phyloP scores from a whole-genome alignment of 2,888 invertebrate genomes.

The Trichogramma dendrolimi region DNA sequence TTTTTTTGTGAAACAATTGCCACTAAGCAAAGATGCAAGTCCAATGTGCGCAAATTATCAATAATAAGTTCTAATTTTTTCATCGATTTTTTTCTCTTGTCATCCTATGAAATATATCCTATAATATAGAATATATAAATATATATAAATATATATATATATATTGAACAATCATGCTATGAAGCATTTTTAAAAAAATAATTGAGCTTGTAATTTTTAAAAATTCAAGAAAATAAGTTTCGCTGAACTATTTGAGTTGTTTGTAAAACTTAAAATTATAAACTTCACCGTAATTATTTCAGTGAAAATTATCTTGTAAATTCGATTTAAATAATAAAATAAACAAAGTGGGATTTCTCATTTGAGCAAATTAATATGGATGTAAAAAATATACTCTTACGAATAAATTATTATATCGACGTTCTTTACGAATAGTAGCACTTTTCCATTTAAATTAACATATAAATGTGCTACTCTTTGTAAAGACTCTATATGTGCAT shows the following conservation, averaged over 20 bases:
- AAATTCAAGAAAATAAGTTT: slow-evolving; percentile 16
- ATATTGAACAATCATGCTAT: slow-evolving; percentile 15
- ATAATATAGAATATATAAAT: too few species aligned
- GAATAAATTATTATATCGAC: neutral
- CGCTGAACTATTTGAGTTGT: slow-evolving; percentile 10
- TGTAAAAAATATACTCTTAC: slow-evolving; percentile 19
- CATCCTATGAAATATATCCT: neutral
- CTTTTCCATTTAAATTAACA: too few species aligned
- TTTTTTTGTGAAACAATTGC: slow-evolving; percentile 21
- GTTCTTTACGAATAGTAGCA: too few species aligned
- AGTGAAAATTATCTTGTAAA: too few species aligned
- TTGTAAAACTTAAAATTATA: slow-evolving; percentile 13
- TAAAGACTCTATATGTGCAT: slow-evolving; percentile 19
- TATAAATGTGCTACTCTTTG: too few species aligned
- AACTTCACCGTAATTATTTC: neutral
- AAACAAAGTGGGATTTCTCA: slow-evolving; percentile 20
- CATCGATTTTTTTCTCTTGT: slow-evolving; percentile 8
- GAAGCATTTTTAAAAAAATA: slow-evolving; percentile 14
- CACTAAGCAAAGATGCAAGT: slow-evolving; percentile 28
- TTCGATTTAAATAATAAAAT: neutral
- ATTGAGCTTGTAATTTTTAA: slow-evolving; percentile 9
- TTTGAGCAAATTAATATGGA: slow-evolving; percentile 17
- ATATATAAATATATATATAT: neutral
- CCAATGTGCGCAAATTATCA: slow-evolving; percentile 25
- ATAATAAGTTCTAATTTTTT: slow-evolving; percentile 15